A percentile compares a stretch with the other conserved stretches of the same genome.
Conservation (phyloP, 1,140 invertebrate species). For the Papilio machaon region DNA sequence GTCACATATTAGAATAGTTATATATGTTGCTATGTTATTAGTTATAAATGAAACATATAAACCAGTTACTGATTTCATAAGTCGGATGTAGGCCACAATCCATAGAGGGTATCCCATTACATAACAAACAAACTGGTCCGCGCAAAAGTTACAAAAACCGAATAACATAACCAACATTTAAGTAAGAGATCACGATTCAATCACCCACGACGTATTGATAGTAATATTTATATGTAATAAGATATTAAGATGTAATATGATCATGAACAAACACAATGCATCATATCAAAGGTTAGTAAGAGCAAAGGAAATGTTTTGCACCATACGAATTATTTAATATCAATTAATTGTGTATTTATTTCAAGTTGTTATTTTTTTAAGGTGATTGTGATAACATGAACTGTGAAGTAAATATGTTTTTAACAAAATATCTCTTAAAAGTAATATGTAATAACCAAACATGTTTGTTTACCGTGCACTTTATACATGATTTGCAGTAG, state of each 20-base stretch:
- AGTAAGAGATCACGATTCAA: background rate
- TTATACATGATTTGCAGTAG: background rate
- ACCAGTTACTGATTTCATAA: background rate
- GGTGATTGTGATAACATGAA: too few species aligned
- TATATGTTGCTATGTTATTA: background rate
- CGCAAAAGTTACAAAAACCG: background rate
- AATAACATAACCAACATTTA: background rate
- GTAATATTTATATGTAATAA: too few species aligned
- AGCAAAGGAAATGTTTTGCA: background rate
- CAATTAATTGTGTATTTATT: background rate
- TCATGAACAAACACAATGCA: background rate
- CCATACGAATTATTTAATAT: background rate
- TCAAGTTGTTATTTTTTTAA: background rate
- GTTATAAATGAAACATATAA: background rate
- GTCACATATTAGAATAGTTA: too few species aligned
- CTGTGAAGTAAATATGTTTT: too few species aligned
- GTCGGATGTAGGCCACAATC: background rate
- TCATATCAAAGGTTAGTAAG: background rate
- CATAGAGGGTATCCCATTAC: background rate
- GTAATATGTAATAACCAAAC: too few species aligned
- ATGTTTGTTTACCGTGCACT: too few species aligned
- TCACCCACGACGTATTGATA: background rate
- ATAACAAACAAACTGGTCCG: background rate
- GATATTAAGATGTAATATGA: background rate
- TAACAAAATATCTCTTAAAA: too few species aligned